Conservation (phyloP, 2,888 invertebrate species). For the Sarcophaga caerulescens region DNA sequence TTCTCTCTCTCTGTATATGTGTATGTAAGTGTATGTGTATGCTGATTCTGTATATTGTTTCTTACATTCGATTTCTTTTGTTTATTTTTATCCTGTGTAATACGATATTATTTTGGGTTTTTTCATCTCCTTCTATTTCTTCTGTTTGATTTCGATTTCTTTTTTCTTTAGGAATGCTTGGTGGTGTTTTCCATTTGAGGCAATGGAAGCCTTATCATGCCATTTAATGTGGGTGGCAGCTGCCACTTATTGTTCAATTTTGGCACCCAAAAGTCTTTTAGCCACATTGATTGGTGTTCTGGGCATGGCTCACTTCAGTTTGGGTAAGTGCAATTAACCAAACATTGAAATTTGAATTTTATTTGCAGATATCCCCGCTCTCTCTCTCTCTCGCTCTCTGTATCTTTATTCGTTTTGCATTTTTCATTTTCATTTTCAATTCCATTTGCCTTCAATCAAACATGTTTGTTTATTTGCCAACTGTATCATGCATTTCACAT, state of each 20-base stretch:
- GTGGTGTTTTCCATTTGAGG: constrained; percentile 95
- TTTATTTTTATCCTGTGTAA: constrained; percentile 22
- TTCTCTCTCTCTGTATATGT: constrained; percentile 7
- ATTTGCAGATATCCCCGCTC: constrained; percentile 12
- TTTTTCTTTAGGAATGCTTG: constrained; percentile 86
- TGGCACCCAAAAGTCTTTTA: constrained; percentile 91
- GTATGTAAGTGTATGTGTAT: background rate
- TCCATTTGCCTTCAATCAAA: constrained; percentile 18
- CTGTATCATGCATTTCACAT: background rate
- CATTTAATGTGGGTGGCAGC: constrained; percentile 96
- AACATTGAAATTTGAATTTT: constrained; percentile 41
- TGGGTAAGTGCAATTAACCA: constrained; percentile 80
- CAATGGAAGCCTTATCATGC: constrained; percentile 91
- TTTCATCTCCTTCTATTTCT: constrained; percentile 13
- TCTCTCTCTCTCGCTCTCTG: background rate
- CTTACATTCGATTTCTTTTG: constrained; percentile 4
- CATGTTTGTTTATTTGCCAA: background rate
- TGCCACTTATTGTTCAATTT: constrained; percentile 91
- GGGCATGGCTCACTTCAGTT: constrained; percentile 94
- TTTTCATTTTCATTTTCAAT: background rate
- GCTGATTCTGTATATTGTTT: constrained; percentile 27
- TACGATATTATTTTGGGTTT: constrained; percentile 26
- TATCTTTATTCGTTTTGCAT: background rate
- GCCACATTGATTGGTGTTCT: constrained; percentile 93
- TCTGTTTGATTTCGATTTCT: constrained; percentile 27